phyloP scores from a whole-genome alignment of 35 echinoderm and acorn worm genomes.

The Chiridota heheva region DNA sequence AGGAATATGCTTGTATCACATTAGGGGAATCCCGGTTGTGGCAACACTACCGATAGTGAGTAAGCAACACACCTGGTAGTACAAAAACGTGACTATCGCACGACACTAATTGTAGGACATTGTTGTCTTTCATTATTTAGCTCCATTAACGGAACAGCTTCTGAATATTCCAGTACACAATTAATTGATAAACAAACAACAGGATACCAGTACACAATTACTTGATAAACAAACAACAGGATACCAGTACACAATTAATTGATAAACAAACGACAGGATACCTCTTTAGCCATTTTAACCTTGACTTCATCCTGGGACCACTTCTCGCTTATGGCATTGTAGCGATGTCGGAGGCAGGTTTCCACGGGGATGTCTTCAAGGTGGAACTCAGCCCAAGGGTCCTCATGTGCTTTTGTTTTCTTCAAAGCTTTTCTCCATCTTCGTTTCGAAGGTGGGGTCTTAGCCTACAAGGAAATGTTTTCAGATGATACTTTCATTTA shows the following conservation, averaged over 20 bases:
- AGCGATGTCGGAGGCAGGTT: conserved; percentile 67
- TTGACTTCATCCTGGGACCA: conserved; percentile 82
- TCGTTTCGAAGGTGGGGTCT: conserved; percentile 36
- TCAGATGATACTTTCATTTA: too few species aligned
- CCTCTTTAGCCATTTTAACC: conserved; percentile 85
- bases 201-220: conserved; percentile 37
- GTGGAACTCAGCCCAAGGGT: conserved; percentile 83
- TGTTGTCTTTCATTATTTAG: too few species aligned
- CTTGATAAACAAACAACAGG: background rate
- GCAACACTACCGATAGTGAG: too few species aligned
- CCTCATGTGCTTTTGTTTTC: conserved; percentile 40
- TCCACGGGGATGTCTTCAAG: conserved; percentile 67
- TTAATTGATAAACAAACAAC: background rate
- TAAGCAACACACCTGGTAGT: too few species aligned
- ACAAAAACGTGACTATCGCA: too few species aligned
- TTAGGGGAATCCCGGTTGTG: too few species aligned
- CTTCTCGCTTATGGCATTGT: conserved; percentile 63
- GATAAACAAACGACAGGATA: conserved; percentile 11
- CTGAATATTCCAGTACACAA: too few species aligned
- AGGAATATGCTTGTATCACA: too few species aligned
- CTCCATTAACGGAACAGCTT: too few species aligned
- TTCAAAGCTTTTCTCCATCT: conserved; percentile 78
- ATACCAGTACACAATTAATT: background rate
- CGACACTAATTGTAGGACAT: too few species aligned
- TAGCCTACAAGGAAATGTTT: too few species aligned